Evolutionary conservation across 1,140 invertebrate genomes (phyloP), one percentile per base, ranked within the genome.

Genomic region (Dryas iulia): DNA sequence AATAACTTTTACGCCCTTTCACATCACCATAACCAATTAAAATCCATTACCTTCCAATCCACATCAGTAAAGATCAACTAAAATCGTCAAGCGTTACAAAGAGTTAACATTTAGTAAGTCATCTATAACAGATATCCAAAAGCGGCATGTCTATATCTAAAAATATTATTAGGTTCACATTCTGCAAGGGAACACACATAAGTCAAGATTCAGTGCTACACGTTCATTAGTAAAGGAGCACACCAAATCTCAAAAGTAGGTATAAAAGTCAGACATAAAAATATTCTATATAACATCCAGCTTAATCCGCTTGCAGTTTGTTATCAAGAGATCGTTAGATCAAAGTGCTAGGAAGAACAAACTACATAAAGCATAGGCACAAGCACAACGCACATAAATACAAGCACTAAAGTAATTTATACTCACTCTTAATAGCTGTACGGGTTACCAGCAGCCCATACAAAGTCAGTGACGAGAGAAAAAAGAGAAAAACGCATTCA

Each of bases 401-500:
- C 87, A 90, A 89, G 89, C 89, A 89, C 88, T 91, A 89, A 81
- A 90, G 86, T 90, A 89, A 88, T 87, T 84, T 86, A 84, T 92
- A 92, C 92, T 92, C 90, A 92, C 92, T 92, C 90, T 90, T 92
- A 77, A 90, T 81, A 79, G 87, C 92, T 92, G 92, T 92, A 92
- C 87, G 86, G 86, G 89, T 91, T 92, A 92, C 91, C 91, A 90
- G 92, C 91, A 85, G 88, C 90, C 91, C 91, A 92, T 92, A 92
- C 83, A 92, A 92, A 91, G 92, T 92, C 91, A 92, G 91, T 90
- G 91, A 92, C 88, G 89, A 91, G 87, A 91, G 89, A 91, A 91
- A 92, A 92, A 92, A 92, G 89, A 91, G 89, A 91, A 92, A 92
- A 92, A 92, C 91, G 92, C 91, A 92, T 92, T 92, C 91, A 92